Base-by-base conservation (phyloP, 2,113 vertebrate genomes). In the Ictalurus punctatus region DNA sequence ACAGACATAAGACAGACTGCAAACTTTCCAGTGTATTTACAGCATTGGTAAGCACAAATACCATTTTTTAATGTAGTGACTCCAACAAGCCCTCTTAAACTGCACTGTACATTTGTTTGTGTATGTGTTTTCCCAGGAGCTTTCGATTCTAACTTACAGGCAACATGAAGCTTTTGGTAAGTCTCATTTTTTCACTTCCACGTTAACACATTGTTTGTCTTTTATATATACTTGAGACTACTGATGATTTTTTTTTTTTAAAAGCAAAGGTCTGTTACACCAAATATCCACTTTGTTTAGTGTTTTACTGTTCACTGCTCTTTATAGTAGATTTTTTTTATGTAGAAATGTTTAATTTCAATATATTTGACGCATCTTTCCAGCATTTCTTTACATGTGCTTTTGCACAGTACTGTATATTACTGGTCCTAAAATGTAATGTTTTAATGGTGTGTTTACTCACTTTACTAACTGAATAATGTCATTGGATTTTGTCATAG, bases 101-200 rank as follows among this genome's bases (percentile, higher is more conserved):
- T 40, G 2, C 34, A 40, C 34, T 9, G 34, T 74, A 40, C 19
- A 52, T 52, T 52, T 71, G 65, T 69, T 16, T 69, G 40, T 71
- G 65, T 69, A 3, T 69, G 40, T 44, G 40, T 78, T 78, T 73
- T 78, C 3, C 7, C 10, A 59, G 54, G n/a, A 82, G 52, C 7
- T 34, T 23, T 58, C 14, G 34, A 40, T 23, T 83, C 19, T 12
- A 83, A 63, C 27, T 6, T 40, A 40, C 56, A 83, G 56, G 30
- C 81, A 83, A 8, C 2, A 83, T 83, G 81, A 83, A 44, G 30
- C 56, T 83, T 6, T 61, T 83, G 58, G 81, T 83, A 83, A 83
- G 81, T 40, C 4, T 40, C 6, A 37, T 83, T 63, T 40, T 63
- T 48, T 79, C 10, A 79, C 25, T 5, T 54, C 34, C 37, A 83